phyloP scores from a whole-genome alignment of 2,888 invertebrate species.

The Tanytarsus gracilentus region DNA sequence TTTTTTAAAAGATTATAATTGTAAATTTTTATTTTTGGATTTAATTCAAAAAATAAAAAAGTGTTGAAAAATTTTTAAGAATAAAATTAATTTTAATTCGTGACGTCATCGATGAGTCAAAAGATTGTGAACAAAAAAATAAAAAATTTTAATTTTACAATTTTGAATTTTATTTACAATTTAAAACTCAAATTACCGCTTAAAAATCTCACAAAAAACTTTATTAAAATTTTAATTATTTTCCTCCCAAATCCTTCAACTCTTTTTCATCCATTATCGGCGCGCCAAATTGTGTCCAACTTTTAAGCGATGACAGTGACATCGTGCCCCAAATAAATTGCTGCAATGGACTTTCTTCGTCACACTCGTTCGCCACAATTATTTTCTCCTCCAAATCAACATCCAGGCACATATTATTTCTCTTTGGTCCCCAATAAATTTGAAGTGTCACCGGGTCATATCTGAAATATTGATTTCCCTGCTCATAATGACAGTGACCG shows the following conservation, averaged over 20 bases:
- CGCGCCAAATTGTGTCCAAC: background rate
- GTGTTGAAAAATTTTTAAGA: too few relatives aligned
- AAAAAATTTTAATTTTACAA: too few relatives aligned
- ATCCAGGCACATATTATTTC: conserved; percentile 22
- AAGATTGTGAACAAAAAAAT: too few relatives aligned
- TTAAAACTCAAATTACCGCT: too few relatives aligned
- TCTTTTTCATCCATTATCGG: conserved; percentile 8
- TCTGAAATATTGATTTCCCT: conserved; percentile 19
- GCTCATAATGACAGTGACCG: conserved; percentile 14
- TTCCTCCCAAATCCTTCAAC: background rate
- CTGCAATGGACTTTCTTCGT: background rate
- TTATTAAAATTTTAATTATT: too few relatives aligned
- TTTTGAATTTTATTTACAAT: too few relatives aligned
- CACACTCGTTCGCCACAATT: background rate
- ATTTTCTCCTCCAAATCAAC: background rate
- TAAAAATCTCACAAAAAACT: too few relatives aligned
- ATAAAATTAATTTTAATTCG: too few relatives aligned
- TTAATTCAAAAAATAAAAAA: too few relatives aligned
- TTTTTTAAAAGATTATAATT: too few relatives aligned
- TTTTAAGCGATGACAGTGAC: background rate
- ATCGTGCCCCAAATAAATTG: background rate
- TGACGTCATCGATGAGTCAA: too few relatives aligned
- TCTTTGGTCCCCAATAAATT: conserved; percentile 6
- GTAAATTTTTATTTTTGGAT: too few relatives aligned
- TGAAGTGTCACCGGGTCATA: background rate